phyloP scores from a whole-genome alignment of 2,113 vertebrate genomes.

The Scomber japonicus region DNA sequence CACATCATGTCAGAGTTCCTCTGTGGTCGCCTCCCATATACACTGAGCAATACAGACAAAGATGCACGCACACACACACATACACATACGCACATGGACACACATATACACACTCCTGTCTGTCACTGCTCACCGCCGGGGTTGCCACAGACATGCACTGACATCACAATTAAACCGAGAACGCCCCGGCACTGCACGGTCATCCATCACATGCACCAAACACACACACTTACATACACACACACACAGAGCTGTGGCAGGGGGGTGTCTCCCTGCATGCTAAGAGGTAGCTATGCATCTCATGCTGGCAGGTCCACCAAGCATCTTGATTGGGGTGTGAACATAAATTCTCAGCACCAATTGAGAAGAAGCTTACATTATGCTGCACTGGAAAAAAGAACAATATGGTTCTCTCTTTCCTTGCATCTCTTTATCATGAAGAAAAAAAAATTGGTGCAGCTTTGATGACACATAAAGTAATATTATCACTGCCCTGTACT shows the following conservation, averaged over 20 bases:
- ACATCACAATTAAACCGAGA: slow-evolving; percentile 81
- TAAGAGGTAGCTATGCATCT: slow-evolving; percentile 51
- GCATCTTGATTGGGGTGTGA: slow-evolving; percentile 55
- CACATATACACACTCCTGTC: slow-evolving; percentile 58
- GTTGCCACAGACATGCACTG: slow-evolving; percentile 70
- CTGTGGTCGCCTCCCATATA: background rate
- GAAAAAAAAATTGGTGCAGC: background rate
- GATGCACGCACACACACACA: slow-evolving; percentile 9
- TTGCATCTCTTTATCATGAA: background rate
- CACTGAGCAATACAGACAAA: background rate
- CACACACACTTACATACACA: slow-evolving; percentile 34
- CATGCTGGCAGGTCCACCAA: slow-evolving; percentile 31
- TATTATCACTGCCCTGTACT: slow-evolving; percentile 25
- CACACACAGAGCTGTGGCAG: slow-evolving; percentile 7
- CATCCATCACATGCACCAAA: slow-evolving; percentile 76
- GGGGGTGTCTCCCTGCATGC: slow-evolving; percentile 55
- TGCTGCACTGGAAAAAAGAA: slow-evolving; percentile 27
- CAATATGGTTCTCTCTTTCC: background rate
- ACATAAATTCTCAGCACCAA: slow-evolving; percentile 41
- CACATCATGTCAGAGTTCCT: slow-evolving; percentile 50
- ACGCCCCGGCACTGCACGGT: slow-evolving; percentile 65
- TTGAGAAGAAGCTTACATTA: background rate
- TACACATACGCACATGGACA: background rate
- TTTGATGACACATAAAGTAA: slow-evolving; percentile 1
- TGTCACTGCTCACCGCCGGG: slow-evolving; percentile 64